phyloP scores from a whole-genome alignment of 1,140 invertebrate genomes.

The Orius insidiosus region DNA sequence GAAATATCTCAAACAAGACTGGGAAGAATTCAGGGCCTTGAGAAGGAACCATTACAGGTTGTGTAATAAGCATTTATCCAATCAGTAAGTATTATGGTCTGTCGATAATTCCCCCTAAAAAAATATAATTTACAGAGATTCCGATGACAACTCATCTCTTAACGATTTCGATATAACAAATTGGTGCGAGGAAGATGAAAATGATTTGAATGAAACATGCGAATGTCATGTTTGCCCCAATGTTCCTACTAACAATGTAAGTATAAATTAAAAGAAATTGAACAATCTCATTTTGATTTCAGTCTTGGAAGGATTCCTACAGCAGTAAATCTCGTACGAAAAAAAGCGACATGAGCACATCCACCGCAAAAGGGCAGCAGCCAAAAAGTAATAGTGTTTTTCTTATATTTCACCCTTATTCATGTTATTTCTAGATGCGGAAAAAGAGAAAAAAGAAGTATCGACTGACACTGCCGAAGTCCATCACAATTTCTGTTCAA shows the following conservation, averaged over 20 bases:
- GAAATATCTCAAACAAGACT: slow-evolving; percentile 35
- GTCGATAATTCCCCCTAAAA: background rate
- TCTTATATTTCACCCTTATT: no score
- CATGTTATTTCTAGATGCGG: no score
- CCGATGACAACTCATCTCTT: no score
- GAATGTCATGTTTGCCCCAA: slow-evolving; percentile 22
- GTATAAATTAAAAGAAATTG: no score
- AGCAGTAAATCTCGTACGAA: no score
- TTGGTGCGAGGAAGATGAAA: background rate
- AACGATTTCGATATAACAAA: background rate
- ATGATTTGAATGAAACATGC: slow-evolving; percentile 12
- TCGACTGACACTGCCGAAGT: slow-evolving; percentile 6
- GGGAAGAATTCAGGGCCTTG: slow-evolving; percentile 35
- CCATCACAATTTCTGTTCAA: slow-evolving; percentile 27
- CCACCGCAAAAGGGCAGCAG: background rate
- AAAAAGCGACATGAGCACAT: no score
- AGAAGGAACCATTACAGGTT: slow-evolving; percentile 19
- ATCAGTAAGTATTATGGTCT: background rate
- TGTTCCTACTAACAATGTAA: slow-evolving; percentile 11
- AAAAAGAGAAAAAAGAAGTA: slow-evolving; percentile 11
- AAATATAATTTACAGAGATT: background rate
- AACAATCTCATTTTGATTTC: background rate
- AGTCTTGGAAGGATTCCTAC: no score
- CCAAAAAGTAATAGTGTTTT: background rate
- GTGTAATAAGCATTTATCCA: background rate